Conservation (phyloP, 2,113 vertebrate genomes). For the Thymallus thymallus region DNA sequence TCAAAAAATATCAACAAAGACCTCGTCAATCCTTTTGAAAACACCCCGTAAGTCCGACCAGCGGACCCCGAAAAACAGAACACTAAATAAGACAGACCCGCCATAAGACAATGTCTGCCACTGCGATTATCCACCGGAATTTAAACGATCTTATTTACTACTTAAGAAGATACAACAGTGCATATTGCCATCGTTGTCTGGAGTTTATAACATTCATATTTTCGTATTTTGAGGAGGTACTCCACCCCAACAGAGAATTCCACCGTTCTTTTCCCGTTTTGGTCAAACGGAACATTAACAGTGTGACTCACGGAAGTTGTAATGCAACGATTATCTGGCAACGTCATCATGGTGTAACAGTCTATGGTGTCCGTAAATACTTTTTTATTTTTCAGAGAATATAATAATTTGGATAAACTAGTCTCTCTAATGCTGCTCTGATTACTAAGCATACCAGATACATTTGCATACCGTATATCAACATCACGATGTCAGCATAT, state of each 20-base stretch:
- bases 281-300: conserved; percentile 40
- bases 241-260: conserved; percentile 46
- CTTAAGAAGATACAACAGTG: not conserved
- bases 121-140: not conserved
- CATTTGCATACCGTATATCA: no score
- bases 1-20: conserved; percentile 94
- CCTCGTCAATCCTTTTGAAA: conserved; percentile 90
- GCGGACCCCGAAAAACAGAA: conserved; percentile 87
- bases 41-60: conserved; percentile 86
- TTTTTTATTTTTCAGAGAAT: no score
- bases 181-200: conserved; percentile 45
- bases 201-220: conserved; percentile 19
- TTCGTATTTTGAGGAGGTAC: conserved; percentile 22
- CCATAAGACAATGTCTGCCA: conserved; percentile 66
- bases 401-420: no score
- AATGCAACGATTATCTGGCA: not conserved
- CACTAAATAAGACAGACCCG: conserved; percentile 82
- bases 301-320: conserved; percentile 57
- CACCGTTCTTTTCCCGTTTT: conserved; percentile 22
- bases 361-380: no score
- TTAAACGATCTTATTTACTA: no score
- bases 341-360: conserved; percentile 1
- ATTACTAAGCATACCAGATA: no score
- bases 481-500: no score
- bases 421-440: no score